phyloP scores from a whole-genome alignment of 2,888 invertebrate genomes.

The Aspidapion aeneum region DNA sequence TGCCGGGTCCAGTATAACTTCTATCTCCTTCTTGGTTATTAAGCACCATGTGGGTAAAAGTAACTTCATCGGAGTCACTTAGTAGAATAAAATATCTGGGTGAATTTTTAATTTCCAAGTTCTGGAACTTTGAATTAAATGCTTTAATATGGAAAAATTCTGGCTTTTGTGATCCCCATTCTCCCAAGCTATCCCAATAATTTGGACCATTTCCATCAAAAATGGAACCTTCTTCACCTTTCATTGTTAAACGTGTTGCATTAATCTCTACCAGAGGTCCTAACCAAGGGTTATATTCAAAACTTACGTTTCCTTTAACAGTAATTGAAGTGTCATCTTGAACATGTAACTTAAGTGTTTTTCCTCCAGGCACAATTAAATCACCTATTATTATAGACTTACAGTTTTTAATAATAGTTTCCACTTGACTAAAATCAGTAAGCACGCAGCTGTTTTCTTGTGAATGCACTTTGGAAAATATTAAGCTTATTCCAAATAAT shows the following conservation, averaged over 20 bases:
- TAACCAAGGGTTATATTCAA: background rate
- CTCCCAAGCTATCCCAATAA: background rate
- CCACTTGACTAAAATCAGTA: background rate
- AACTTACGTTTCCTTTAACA: background rate
- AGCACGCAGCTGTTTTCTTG: background rate
- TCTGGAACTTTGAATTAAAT: background rate
- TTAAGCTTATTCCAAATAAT: too few species aligned
- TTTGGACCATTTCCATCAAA: background rate
- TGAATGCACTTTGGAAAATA: too few species aligned
- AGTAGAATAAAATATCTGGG: background rate
- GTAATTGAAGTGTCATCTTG: too few species aligned
- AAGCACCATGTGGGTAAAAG: background rate
- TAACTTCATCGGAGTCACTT: background rate
- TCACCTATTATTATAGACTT: background rate
- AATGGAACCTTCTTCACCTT: background rate
- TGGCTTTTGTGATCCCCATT: background rate
- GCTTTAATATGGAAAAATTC: background rate
- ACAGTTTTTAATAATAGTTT: background rate
- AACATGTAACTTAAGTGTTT: too few species aligned
- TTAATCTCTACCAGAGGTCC: background rate
- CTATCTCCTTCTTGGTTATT: background rate
- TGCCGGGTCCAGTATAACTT: background rate
- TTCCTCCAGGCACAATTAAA: background rate
- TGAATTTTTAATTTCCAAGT: background rate
- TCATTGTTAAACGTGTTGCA: too few species aligned